Conservation (phyloP, 2,797 vertebrate genomes). For the Taeniopygia guttata region DNA sequence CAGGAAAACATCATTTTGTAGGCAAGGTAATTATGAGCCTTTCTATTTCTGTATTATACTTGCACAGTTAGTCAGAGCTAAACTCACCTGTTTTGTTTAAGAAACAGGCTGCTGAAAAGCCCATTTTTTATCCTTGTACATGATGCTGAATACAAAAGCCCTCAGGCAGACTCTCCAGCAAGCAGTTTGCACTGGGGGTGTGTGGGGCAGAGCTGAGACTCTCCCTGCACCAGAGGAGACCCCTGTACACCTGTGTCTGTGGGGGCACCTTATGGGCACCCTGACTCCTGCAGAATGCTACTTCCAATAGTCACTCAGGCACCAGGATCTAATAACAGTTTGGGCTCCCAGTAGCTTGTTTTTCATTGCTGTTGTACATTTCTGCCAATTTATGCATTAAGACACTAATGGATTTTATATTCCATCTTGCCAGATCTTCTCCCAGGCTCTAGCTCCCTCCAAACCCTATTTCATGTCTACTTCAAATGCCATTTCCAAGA, state of each 20-base stretch:
- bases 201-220: neutral
- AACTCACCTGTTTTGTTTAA: conserved; percentile 26
- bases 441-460: neutral
- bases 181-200: neutral
- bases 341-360: neutral
- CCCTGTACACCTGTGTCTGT: neutral
- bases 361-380: neutral
- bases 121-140: neutral
- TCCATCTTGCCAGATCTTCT: neutral
- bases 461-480: neutral
- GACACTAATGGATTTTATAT: conserved; percentile 26
- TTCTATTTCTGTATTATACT: neutral
- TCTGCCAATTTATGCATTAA: conserved; percentile 59
- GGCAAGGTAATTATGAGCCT: neutral
- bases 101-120: neutral
- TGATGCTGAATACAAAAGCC: neutral
- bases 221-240: neutral
- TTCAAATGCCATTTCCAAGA: conserved; percentile 15
- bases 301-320: neutral
- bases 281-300: neutral
- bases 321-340: conserved; percentile 7
- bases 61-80: neutral
- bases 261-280: neutral
- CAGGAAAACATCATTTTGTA: neutral
- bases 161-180: neutral